Evolutionary conservation across 2,888 invertebrate genomes (phyloP), one percentile per base, ranked within the genome.

Genomic region (Sinelater perroti): DNA sequence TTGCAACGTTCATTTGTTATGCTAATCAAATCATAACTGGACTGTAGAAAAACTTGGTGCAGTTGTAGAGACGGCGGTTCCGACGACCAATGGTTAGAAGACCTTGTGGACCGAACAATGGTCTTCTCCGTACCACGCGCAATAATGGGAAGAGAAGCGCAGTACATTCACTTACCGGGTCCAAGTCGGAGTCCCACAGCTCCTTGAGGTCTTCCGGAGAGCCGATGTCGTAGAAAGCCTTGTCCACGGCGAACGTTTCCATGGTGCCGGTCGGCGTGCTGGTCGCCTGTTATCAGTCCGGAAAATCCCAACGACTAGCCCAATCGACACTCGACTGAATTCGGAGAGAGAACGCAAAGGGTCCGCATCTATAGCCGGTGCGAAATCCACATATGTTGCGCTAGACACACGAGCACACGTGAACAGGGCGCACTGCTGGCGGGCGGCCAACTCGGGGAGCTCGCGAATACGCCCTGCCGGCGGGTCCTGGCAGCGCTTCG

Each of bases 101-200:
- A n/a, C n/a, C n/a, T n/a, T n/a, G n/a, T n/a, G n/a, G n/a, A n/a
- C n/a, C n/a, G n/a, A n/a, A n/a, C n/a, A n/a, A n/a, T n/a, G n/a
- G n/a, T n/a, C n/a, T n/a, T n/a, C n/a, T n/a, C n/a, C n/a, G n/a
- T n/a, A n/a, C n/a, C n/a, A n/a, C n/a, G n/a, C n/a, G n/a, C n/a
- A n/a, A n/a, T n/a, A n/a, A n/a, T n/a, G n/a, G n/a, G n/a, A n/a
- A n/a, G n/a, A n/a, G n/a, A n/a, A n/a, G n/a, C n/a, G n/a, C 33
- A 4, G 14, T 33, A n/a, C 14, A 7, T 16, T 2, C 11, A 84
- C 89, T 89, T 79, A 90, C 90, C 87, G 90, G 87, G 82, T 90
- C 90, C 75, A 91, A 83, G 81, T 90, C 90, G 70, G 89, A 85
- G 77, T 90, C 90, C 90, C 90, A 91, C 73, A 91, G 83, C 79